Evolutionary conservation across 2,113 vertebrate species (phyloP).

Genomic region (Dipodomys ordii): DNA sequence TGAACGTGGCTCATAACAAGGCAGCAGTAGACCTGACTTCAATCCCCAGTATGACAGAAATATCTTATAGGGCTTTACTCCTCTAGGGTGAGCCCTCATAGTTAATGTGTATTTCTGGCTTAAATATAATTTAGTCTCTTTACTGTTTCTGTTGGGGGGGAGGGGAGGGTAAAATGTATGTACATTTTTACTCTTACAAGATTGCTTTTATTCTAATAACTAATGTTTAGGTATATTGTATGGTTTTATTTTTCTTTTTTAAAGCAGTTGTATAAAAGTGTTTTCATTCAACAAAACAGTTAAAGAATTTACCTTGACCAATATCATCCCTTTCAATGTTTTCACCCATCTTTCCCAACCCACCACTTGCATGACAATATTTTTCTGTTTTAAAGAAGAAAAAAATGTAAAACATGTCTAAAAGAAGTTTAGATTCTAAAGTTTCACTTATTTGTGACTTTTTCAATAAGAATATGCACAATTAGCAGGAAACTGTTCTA

Average conservation of each 20-base stretch:
- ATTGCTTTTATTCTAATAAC: slow-evolving; percentile 1
- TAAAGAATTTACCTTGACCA: too few species aligned
- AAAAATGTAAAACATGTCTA: neutral
- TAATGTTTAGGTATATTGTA: neutral
- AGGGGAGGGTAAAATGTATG: too few species aligned
- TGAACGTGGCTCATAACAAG: too few species aligned
- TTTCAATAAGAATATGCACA: slow-evolving; percentile 32
- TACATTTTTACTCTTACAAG: neutral
- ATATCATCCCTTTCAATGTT: too few species aligned
- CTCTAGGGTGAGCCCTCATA: neutral
- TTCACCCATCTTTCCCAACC: too few species aligned
- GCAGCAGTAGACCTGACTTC: too few species aligned
- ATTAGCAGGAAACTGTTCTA: neutral
- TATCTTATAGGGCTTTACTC: neutral
- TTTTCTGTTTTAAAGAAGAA: neutral
- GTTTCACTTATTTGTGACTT: neutral
- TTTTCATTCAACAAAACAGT: too few species aligned
- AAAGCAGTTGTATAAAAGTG: too few species aligned
- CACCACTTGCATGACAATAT: neutral
- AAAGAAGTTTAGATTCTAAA: neutral
- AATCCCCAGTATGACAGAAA: neutral
- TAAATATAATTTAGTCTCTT: neutral
- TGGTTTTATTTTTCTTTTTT: neutral
- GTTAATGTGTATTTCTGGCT: neutral
- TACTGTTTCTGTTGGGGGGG: neutral